Base-by-base conservation (phyloP, 2,113 vertebrate species). In the Antennarius striatus region DNA sequence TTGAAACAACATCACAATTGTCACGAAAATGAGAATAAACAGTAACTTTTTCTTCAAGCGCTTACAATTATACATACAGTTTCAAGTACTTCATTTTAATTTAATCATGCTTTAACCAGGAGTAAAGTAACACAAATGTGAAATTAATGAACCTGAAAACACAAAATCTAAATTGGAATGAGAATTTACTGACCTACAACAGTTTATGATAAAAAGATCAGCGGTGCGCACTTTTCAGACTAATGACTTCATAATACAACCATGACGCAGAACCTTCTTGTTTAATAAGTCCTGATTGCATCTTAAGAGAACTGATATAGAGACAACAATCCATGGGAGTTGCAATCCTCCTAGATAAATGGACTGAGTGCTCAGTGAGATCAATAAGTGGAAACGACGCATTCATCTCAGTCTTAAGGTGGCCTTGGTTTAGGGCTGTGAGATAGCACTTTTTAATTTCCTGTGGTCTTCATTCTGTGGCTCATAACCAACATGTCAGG, bases 381-480 rank as follows among this genome's bases (percentile, higher is more conserved):
- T 91, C 90, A 90, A 91, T 91, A 91, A 77, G 52, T 85, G 70
- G 80, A 76, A 78, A 83, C 86, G 72, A 85, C 74, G 69, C 80
- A 43, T 61, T 77, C 71, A 58, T 74, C 50, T 65, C 71, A 62
- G 13, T 75, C 80, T 91, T 91, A 91, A 91, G 90, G 90, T 88
- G 87, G 88, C 16, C 63, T 85, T 68, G 46, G 10, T 10, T 53
- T 50, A 17, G 74, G 11, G 36, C 49, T 77, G 29, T 15, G 10
- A 9, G 15, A 70, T 28, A 11, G 22, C 11, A 10, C 13, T n/a
- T 63, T 84, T 43, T 40, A 70, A 10, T 32, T 17, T 32, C 16
- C 13, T 58, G 4, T 46, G 14, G 5, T 51, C 14, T 36, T 61
- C 1, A n/a, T 60, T 61, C 50, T 61, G 15, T 10, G 47, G 10